phyloP scores from a whole-genome alignment of 1,140 invertebrate species.

The Hycleus phaleratus region DNA sequence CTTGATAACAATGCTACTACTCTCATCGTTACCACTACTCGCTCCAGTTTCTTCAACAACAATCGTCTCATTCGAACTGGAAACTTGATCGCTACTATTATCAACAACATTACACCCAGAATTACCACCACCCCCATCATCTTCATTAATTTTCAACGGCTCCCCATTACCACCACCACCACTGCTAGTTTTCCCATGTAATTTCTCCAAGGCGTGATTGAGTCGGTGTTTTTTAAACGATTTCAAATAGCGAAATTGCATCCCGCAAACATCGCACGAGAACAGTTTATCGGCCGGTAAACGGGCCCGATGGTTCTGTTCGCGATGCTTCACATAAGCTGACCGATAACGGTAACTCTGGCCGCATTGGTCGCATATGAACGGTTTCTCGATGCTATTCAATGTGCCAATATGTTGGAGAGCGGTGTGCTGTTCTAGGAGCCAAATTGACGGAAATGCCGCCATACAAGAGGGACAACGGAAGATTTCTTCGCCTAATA shows the following conservation, averaged over 20 bases:
- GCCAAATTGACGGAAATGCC: conserved; percentile 72
- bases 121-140: background rate
- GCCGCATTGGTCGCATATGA: conserved; percentile 83
- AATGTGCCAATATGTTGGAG: conserved; percentile 55
- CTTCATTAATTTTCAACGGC: background rate
- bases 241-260: conserved; percentile 75
- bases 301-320: conserved; percentile 78
- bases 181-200: conserved; percentile 54
- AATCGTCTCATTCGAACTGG: conserved; percentile 36
- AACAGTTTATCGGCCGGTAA: conserved; percentile 81
- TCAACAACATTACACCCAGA: conserved; percentile 8
- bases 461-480: conserved; percentile 72
- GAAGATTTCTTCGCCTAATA: conserved; percentile 45
- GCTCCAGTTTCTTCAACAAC: conserved; percentile 21
- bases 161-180: conserved; percentile 9
- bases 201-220: conserved; percentile 73
- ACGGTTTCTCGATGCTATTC: conserved; percentile 72
- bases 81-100: conserved; percentile 38
- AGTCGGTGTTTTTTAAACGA: conserved; percentile 83
- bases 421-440: conserved; percentile 70
- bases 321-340: conserved; percentile 79
- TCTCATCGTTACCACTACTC: conserved; percentile 8
- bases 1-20: conserved; percentile 22
- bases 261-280: conserved; percentile 81
- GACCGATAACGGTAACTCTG: conserved; percentile 83